phyloP scores from a whole-genome alignment of 2,888 invertebrate genomes.

The Dynastes tityus region DNA sequence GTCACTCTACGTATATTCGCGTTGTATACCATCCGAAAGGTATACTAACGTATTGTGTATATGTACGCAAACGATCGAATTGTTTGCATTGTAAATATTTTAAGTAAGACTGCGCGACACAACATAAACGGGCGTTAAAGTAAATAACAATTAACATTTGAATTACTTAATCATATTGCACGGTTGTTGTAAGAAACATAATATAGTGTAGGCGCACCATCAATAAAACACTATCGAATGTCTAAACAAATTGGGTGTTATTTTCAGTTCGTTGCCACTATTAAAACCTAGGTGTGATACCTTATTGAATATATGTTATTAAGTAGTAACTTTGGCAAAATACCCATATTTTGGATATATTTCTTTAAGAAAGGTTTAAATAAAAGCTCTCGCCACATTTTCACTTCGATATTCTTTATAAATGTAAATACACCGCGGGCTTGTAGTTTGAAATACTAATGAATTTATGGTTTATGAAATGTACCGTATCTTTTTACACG shows the following conservation, averaged over 20 bases:
- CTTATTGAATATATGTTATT: too few species aligned
- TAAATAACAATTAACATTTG: conserved; percentile 48
- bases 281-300: too few species aligned
- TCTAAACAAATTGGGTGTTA: conserved; percentile 9
- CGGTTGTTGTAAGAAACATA: conserved; percentile 35
- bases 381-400: too few species aligned
- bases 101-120: conserved; percentile 43
- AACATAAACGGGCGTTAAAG: conserved; percentile 46
- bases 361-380: too few species aligned
- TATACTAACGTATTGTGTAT: conserved; percentile 38
- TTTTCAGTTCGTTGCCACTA: too few species aligned
- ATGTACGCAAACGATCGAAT: conserved; percentile 31
- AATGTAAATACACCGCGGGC: too few species aligned
- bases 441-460: too few species aligned
- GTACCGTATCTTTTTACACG: too few species aligned
- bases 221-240: conserved; percentile 37
- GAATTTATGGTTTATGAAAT: too few species aligned
- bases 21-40: conserved; percentile 37
- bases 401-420: too few species aligned
- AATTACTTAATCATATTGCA: conserved; percentile 49
- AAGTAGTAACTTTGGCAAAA: too few species aligned
- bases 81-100: conserved; percentile 50
- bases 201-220: conserved; percentile 26
- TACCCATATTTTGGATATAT: too few species aligned
- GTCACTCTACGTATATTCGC: neutral